These are phyloP conservation scores for Pammene aurita DNA, from an alignment of 2,888 invertebrate genomes.

Conservation along the genomic window DNA sequence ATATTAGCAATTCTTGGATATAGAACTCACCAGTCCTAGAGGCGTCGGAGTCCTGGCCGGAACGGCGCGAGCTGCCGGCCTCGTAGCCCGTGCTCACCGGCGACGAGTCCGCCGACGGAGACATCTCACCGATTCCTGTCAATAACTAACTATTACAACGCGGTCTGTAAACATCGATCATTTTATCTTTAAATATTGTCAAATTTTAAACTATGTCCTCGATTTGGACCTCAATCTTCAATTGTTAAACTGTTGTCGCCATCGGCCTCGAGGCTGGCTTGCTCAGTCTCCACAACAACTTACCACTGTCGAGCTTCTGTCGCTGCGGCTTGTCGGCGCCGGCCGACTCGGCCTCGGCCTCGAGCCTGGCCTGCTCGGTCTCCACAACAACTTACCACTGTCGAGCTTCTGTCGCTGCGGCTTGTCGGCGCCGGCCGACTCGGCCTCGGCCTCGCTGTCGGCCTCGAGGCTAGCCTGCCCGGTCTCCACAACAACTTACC, in stretches of 20 bases:
- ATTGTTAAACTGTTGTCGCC: too few relatives aligned
- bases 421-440: constrained; percentile 45
- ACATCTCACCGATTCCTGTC: not conserved
- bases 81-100: constrained; percentile 51
- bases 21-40: too few relatives aligned
- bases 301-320: constrained; percentile 84
- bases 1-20: too few relatives aligned
- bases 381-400: constrained; percentile 61
- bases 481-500: constrained; percentile 48
- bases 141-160: not conserved
- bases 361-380: too few relatives aligned
- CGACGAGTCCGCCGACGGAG: constrained; percentile 55
- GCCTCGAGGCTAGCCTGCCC: too few relatives aligned
- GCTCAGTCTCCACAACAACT: too few relatives aligned
- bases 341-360: constrained; percentile 35
- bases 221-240: too few relatives aligned
- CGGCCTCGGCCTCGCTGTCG: constrained; percentile 24
- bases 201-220: too few relatives aligned
- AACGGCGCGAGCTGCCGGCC: constrained; percentile 49
- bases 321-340: constrained; percentile 59
- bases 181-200: too few relatives aligned
- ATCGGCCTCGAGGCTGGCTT: not conserved
- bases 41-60: constrained; percentile 45
- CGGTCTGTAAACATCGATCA: too few relatives aligned
- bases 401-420: constrained; percentile 83